Evolutionary conservation across 2,888 invertebrate species (phyloP).

Genomic region (Hirtodrosophila confusa): DNA sequence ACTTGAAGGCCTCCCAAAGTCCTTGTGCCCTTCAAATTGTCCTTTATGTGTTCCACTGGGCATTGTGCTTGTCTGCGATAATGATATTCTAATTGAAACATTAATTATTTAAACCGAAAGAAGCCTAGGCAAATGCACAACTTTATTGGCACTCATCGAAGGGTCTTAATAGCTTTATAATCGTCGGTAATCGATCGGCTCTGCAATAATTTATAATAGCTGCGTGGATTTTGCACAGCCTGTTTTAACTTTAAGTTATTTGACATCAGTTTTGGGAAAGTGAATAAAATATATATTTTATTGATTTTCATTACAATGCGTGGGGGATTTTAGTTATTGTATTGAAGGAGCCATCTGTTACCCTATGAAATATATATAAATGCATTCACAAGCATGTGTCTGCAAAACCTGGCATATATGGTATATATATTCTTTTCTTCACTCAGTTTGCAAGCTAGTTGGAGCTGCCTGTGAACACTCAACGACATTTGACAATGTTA

Average conservation of each 20-base stretch:
- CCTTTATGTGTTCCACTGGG: constrained; percentile 34
- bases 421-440: no score
- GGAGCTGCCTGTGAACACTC: no score
- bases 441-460: no score
- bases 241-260: constrained; percentile 6
- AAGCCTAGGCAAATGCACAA: constrained; percentile 31
- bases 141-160: constrained; percentile 22
- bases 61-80: constrained; percentile 53
- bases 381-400: no score
- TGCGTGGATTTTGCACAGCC: constrained; percentile 13
- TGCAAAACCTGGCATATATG: no score
- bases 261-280: background rate
- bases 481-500: no score
- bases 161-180: constrained; percentile 46
- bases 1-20: constrained; percentile 30
- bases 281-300: background rate
- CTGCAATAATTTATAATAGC: constrained; percentile 13
- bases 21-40: constrained; percentile 50
- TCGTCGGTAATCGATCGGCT: constrained; percentile 3
- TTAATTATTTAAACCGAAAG: constrained; percentile 63
- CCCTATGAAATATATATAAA: no score
- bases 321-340: no score
- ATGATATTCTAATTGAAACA: constrained; percentile 76
- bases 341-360: no score
- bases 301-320: background rate